Evolutionary conservation across 2,888 invertebrate species (phyloP).

Genomic region (Lamellibrachia satsuma): DNA sequence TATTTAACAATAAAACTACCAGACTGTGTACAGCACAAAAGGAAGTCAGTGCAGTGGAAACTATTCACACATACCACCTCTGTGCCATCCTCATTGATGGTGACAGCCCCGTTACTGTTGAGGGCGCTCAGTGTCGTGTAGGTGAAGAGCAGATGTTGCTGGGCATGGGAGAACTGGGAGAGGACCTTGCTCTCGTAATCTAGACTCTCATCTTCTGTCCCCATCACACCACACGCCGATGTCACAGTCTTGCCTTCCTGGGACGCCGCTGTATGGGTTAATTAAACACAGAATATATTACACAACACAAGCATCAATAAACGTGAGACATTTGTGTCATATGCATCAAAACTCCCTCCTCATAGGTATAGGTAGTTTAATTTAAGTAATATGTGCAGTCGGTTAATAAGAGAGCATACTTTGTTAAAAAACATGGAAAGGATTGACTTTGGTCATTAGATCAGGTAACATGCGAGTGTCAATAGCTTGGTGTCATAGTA

Average conservation of each 20-base stretch:
- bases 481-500: no score
- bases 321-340: background rate
- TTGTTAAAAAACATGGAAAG: no score
- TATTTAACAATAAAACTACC: no score
- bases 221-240: slow-evolving; percentile 22
- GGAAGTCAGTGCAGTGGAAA: background rate
- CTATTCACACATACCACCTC: background rate
- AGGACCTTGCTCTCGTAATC: slow-evolving; percentile 64
- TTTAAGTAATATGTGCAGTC: no score
- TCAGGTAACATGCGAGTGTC: no score
- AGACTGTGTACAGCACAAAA: background rate
- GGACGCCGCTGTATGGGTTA: background rate
- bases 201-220: slow-evolving; percentile 49
- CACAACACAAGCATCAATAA: background rate
- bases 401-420: no score
- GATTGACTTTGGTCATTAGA: no score
- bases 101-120: slow-evolving; percentile 24
- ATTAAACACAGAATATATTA: background rate
- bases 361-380: no score
- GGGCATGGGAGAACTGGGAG: slow-evolving; percentile 59
- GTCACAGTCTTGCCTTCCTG: background rate
- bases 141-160: slow-evolving; percentile 56
- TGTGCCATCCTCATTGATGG: background rate
- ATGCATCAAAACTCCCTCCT: background rate
- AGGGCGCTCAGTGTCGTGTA: slow-evolving; percentile 53